A percentile compares a stretch with the other conserved stretches of the same genome.
Evolutionary conservation across 2,797 vertebrate species (phyloP).

Genomic region (Pipistrellus kuhlii): DNA sequence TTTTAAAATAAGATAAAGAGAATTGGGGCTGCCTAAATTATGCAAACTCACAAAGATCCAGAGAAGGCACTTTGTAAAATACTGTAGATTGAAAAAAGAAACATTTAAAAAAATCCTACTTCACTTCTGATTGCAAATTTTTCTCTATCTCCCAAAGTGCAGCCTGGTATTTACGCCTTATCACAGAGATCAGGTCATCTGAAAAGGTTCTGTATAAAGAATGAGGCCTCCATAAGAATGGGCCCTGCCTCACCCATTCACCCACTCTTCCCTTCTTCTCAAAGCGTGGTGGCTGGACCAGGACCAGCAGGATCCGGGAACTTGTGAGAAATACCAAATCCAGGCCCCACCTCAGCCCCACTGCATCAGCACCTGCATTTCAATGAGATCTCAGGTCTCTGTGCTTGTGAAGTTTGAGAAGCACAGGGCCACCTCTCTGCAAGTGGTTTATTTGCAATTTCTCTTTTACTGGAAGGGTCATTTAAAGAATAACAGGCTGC

Average conservation of each 20-base stretch:
- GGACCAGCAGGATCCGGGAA: not conserved
- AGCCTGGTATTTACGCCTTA: not conserved
- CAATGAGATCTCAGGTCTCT: not conserved
- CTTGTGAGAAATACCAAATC: not conserved
- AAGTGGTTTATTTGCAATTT: not conserved
- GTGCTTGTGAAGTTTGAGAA: not conserved
- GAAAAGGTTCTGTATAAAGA: conserved; percentile 15
- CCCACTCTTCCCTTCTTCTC: not conserved
- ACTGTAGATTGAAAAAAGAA: not conserved
- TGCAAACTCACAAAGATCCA: not conserved
- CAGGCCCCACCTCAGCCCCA: not conserved
- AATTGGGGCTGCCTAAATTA: not conserved
- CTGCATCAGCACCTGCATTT: not conserved
- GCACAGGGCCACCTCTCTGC: not conserved
- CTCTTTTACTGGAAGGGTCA: not conserved
- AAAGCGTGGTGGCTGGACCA: no score
- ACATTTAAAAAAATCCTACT: not conserved
- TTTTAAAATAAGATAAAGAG: not conserved
- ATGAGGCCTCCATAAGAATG: not conserved
- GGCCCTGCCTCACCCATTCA: not conserved
- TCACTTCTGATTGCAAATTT: not conserved
- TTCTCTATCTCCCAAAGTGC: not conserved
- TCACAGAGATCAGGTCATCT: not conserved
- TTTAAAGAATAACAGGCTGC: not conserved
- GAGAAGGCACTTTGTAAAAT: conserved; percentile 1